A percentile compares a stretch with the other conserved stretches of the same genome.
Evolutionary conservation across 2,888 invertebrate genomes (phyloP).

Genomic region (Parnassius apollo): DNA sequence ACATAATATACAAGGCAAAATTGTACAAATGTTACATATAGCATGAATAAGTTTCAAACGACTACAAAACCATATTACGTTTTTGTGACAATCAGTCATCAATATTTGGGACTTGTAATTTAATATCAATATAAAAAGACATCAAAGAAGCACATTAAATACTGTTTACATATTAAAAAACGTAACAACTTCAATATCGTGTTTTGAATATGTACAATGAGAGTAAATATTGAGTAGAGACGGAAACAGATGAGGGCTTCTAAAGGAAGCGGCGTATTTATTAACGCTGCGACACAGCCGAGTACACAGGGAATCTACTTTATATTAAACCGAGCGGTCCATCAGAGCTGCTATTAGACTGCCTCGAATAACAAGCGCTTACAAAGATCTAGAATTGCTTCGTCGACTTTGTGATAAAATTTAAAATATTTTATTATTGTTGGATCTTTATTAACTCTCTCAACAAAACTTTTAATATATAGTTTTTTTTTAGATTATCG

Average conservation of each 20-base stretch:
- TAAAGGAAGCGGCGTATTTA: constrained; percentile 63
- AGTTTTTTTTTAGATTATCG: too few relatives aligned
- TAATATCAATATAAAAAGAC: background rate
- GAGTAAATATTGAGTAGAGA: constrained; percentile 59
- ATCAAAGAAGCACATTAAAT: background rate
- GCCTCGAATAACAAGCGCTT: constrained; percentile 34
- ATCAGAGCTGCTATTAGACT: constrained; percentile 59
- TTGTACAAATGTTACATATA: too few relatives aligned
- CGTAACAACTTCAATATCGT: constrained; percentile 37
- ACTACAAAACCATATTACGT: too few relatives aligned
- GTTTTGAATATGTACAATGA: constrained; percentile 44
- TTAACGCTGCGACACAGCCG: constrained; percentile 64
- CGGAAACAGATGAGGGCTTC: constrained; percentile 44
- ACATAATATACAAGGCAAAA: too few relatives aligned
- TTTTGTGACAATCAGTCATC: too few relatives aligned
- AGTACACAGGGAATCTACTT: constrained; percentile 67
- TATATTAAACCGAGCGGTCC: constrained; percentile 68
- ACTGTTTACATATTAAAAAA: constrained; percentile 22
- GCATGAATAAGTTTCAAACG: too few relatives aligned
- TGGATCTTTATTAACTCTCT: background rate
- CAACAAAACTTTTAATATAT: too few relatives aligned
- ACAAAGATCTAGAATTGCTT: constrained; percentile 26
- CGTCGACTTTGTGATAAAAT: constrained; percentile 18
- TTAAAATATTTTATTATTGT: background rate
- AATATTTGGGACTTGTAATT: background rate